Evolutionary conservation across 2,113 vertebrate genomes (phyloP).

Genomic region (Boulengerochromis microlepis): DNA sequence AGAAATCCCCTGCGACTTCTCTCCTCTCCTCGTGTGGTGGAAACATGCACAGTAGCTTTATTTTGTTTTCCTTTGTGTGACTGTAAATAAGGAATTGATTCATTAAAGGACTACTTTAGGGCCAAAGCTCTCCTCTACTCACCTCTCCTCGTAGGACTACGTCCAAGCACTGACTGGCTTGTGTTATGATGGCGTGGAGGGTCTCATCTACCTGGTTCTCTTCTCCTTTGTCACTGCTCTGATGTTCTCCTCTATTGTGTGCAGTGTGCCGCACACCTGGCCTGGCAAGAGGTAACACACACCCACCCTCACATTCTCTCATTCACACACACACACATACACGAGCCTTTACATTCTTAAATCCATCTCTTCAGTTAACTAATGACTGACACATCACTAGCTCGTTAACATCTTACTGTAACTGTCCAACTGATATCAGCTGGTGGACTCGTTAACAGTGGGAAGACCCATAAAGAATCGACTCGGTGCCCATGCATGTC

Average conservation of each 20-base stretch:
- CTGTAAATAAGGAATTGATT: not conserved
- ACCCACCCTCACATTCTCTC: not conserved
- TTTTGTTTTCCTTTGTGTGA: not conserved
- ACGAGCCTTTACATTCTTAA: not conserved
- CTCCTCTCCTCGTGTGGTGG: not conserved
- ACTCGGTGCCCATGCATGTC: constrained; percentile 27
- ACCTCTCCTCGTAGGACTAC: constrained; percentile 78
- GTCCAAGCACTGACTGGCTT: constrained; percentile 90
- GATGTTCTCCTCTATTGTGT: constrained; percentile 98
- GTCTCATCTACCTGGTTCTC: constrained; percentile 95
- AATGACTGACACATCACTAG: constrained; percentile 26
- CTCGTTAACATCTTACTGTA: not conserved
- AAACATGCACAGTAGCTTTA: not conserved
- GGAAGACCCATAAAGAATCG: not conserved
- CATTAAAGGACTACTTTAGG: not conserved
- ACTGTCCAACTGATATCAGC: not conserved
- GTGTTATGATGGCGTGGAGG: constrained; percentile 95
- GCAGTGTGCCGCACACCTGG: constrained; percentile 97
- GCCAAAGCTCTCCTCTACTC: not conserved
- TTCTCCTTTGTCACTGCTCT: constrained; percentile 97
- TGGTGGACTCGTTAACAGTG: not conserved
- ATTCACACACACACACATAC: not conserved
- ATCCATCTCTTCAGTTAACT: not conserved
- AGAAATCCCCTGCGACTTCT: not conserved
- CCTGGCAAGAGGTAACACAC: constrained; percentile 86